A percentile compares a stretch with the other conserved stretches of the same genome.
These are phyloP conservation scores for Pygocentrus nattereri DNA, from an alignment of 2,797 vertebrate species.

Conservation along the genomic window DNA sequence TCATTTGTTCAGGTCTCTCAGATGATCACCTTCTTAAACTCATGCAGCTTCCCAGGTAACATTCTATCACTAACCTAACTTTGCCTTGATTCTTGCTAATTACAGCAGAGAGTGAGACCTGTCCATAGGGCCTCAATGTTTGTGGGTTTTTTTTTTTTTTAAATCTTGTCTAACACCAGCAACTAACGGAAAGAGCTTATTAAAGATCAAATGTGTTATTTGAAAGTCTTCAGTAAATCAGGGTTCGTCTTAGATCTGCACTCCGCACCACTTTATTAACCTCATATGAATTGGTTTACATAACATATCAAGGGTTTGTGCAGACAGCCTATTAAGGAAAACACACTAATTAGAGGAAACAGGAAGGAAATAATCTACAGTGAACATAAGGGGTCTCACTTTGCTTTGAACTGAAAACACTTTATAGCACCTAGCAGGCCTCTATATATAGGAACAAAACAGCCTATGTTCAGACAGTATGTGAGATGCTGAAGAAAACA, in stretches of 20 bases:
- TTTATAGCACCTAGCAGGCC: neutral
- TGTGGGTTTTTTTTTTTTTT: neutral
- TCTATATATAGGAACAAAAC: neutral
- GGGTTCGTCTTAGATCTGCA: slow-evolving; percentile 47
- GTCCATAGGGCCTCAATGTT: neutral
- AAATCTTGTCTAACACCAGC: no score
- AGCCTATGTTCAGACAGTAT: no score
- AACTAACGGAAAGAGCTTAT: slow-evolving; percentile 42
- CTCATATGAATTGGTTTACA: slow-evolving; percentile 49
- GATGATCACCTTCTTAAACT: neutral
- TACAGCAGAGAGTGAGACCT: neutral
- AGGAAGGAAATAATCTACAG: slow-evolving; percentile 5
- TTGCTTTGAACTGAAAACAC: slow-evolving; percentile 30
- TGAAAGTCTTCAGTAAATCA: slow-evolving; percentile 45
- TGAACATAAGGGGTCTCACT: neutral
- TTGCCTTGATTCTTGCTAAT: neutral
- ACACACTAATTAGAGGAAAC: slow-evolving; percentile 42
- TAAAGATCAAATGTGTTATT: slow-evolving; percentile 16
- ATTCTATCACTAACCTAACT: neutral
- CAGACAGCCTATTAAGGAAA: slow-evolving; percentile 7
- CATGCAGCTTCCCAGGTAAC: neutral
- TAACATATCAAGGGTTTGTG: slow-evolving; percentile 43
- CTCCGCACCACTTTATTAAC: slow-evolving; percentile 41
- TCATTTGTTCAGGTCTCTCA: no score
- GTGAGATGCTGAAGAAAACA: no score